Evolutionary conservation across 2,888 invertebrate genomes (phyloP), one percentile per base, ranked within the genome.

Genomic region (Tetragonula carbonaria): DNA sequence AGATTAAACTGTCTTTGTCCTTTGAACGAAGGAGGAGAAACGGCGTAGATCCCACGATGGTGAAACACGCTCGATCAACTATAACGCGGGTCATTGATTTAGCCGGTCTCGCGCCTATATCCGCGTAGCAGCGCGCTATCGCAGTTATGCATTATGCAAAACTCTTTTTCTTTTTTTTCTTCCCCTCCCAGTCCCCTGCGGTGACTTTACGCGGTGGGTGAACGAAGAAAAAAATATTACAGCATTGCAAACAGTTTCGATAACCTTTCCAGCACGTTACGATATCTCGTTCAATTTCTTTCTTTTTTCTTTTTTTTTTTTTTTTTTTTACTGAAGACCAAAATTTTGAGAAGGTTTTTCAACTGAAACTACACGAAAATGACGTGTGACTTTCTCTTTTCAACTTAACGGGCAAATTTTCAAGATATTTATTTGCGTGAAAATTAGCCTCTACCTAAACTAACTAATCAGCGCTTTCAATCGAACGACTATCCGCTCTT

Each of bases 21-120:
- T 28, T 81, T 65, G 23, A 74, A 57, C 74, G 67, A 75, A 57
- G 82, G 65, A 75, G 77, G 74, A 66, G 87, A 85, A 85, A 83
- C 85, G 78, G 75, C 79, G 85, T 80, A 86, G 74, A 89, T 88
- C 80, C 76, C 71, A 65, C 70, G 78, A 86, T 82, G 82, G 83
- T 82, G 84, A 89, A 89, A 91, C 74, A 67, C 84, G 84, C 84
- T 86, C 85, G 87, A 91, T 90, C 87, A 83, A 72, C 84, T 85
- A 85, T 83, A 77, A 73, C 85, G 86, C 85, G 80, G 88, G 88
- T 91, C 90, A 91, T 91, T 89, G 91, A 91, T 91, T 89, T 87
- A 83, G 76, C 84, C 74, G 78, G 81, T 77, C 87, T 74, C 79
- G 85, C 78, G 74, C 82, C 73, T 87, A 82, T 81, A 74, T 77